Percentiles rank a stretch among this genome's conserved stretches.
Evolutionary conservation across 2,797 vertebrate species (phyloP).

Genomic region (Champsocephalus esox): DNA sequence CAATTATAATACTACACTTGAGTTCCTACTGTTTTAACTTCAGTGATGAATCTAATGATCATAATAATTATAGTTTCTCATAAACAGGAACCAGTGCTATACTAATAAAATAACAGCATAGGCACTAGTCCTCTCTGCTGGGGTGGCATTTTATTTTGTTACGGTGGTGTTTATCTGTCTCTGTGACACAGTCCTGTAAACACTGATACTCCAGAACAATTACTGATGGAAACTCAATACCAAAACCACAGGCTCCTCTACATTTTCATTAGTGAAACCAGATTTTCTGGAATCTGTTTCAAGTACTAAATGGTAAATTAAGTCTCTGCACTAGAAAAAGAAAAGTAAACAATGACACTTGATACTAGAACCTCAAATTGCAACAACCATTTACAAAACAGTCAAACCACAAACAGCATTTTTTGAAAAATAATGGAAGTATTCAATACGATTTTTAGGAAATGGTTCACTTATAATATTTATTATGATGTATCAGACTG

Average conservation of each 20-base stretch:
- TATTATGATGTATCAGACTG: background rate
- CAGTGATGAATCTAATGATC: background rate
- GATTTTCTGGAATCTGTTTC: slow-evolving; percentile 5
- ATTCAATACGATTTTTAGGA: background rate
- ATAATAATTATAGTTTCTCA: slow-evolving; percentile 4
- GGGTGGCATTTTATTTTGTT: background rate
- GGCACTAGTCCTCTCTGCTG: background rate
- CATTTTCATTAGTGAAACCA: slow-evolving; percentile 31
- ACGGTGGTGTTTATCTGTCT: background rate
- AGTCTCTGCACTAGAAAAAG: background rate
- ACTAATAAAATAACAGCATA: background rate
- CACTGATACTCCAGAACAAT: slow-evolving; percentile 22
- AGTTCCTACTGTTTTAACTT: slow-evolving; percentile 8
- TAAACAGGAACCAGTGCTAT: background rate
- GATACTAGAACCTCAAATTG: background rate
- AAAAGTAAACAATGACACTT: background rate
- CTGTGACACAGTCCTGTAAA: slow-evolving; percentile 17
- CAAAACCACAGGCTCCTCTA: slow-evolving; percentile 13
- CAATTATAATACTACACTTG: background rate
- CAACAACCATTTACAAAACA: background rate
- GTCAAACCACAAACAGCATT: background rate
- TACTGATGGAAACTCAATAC: slow-evolving; percentile 10
- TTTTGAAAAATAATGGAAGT: background rate
- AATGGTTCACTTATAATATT: background rate
- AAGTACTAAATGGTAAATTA: slow-evolving; percentile 3